A percentile compares a stretch with the other conserved stretches of the same genome.
Evolutionary conservation across 2,888 invertebrate species (phyloP).

Genomic region (Chrysodeixis includens): DNA sequence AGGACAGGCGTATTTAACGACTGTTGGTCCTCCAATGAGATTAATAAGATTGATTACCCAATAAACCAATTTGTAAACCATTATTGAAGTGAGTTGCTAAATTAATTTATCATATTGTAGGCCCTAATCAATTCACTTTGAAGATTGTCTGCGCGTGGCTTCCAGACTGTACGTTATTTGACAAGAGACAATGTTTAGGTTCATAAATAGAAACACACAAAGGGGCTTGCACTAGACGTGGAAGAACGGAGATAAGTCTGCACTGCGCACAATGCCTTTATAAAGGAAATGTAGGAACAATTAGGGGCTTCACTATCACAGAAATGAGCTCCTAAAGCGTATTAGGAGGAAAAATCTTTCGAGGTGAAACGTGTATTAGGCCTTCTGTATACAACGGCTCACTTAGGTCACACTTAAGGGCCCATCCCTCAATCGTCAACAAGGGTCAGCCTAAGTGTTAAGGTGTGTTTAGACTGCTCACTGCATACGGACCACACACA

Average conservation of each 20-base stretch:
- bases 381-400: conserved; percentile 48
- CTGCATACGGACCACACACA: not conserved
- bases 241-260: conserved; percentile 13
- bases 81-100: conserved; percentile 33
- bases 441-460: conserved; percentile 36
- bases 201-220: conserved; percentile 16
- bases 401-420: conserved; percentile 44
- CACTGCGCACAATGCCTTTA: conserved; percentile 29
- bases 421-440: conserved; percentile 43
- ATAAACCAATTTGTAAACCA: conserved; percentile 49
- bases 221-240: conserved; percentile 13
- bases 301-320: not conserved
- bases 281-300: conserved; percentile 23
- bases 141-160: conserved; percentile 5
- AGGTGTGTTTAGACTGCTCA: not conserved
- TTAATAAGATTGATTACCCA: conserved; percentile 59
- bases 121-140: conserved; percentile 38
- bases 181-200: conserved; percentile 9
- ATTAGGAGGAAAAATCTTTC: not conserved
- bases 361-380: conserved; percentile 28
- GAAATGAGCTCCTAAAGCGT: not conserved
- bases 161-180: not conserved
- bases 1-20: conserved; percentile 44
- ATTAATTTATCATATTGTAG: not conserved
- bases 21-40: conserved; percentile 50